Evolutionary conservation across 2,888 invertebrate genomes (phyloP).

Genomic region (Gisinianus flammeolus): DNA sequence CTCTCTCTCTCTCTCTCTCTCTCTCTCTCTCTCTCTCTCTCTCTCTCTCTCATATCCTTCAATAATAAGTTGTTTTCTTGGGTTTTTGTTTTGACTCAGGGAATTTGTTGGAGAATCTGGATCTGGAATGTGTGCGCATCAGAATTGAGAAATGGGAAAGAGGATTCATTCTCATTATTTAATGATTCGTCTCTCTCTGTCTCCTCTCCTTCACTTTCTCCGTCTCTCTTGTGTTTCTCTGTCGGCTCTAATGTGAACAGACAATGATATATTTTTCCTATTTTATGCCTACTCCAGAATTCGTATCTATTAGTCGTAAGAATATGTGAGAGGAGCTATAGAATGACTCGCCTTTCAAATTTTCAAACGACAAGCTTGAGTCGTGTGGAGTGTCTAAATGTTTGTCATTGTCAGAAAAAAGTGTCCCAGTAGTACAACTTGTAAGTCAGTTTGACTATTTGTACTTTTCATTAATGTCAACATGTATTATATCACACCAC

Average conservation of each 20-base stretch:
- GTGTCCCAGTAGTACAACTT: too few species aligned
- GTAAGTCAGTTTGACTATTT: too few species aligned
- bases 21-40: too few species aligned
- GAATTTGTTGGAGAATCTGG: too few species aligned
- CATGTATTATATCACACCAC: too few species aligned
- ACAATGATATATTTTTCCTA: background rate
- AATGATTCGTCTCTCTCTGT: background rate
- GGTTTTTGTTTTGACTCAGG: too few species aligned
- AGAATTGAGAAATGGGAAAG: too few species aligned
- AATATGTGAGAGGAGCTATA: background rate
- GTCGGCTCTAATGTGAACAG: background rate
- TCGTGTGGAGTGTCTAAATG: background rate
- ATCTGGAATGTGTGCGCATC: too few species aligned
- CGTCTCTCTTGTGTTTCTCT: background rate
- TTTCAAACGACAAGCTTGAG: background rate
- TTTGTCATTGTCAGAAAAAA: background rate
- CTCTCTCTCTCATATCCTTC: too few species aligned
- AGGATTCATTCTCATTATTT: background rate
- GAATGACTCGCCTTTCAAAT: background rate
- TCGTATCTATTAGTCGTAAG: background rate
- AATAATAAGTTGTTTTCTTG: too few species aligned
- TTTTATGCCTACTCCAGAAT: background rate
- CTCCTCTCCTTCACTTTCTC: background rate
- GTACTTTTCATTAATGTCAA: too few species aligned
- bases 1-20: too few species aligned